Evolutionary conservation across 2,113 vertebrate species (phyloP).

Genomic region (Colaptes auratus): DNA sequence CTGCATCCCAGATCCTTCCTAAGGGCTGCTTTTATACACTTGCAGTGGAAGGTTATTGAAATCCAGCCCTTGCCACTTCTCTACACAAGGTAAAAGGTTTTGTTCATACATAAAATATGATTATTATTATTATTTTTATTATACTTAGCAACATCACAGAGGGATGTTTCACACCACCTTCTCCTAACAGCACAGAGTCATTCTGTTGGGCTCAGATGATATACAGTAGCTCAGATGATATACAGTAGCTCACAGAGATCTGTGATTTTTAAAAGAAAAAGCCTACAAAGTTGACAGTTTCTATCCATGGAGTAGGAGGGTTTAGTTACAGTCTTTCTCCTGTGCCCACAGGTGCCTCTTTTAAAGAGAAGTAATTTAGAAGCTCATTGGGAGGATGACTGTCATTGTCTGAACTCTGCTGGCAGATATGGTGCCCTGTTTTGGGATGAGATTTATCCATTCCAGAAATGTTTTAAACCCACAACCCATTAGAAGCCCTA

Average conservation of each 20-base stretch:
- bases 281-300: background rate
- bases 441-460: background rate
- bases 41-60: background rate
- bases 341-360: constrained; percentile 20
- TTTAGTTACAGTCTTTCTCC: background rate
- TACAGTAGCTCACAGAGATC: background rate
- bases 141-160: constrained; percentile 4
- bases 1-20: background rate
- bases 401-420: background rate
- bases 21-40: background rate
- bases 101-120: background rate
- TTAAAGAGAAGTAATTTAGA: background rate
- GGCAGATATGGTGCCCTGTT: background rate
- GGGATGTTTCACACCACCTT: background rate
- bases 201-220: background rate
- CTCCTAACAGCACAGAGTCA: background rate
- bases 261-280: constrained; percentile 28
- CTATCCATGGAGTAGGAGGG: background rate
- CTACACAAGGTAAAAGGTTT: background rate
- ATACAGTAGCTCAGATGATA: background rate
- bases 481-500: background rate
- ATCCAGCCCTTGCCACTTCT: background rate
- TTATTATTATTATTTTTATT: background rate
- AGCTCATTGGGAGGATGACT: constrained; percentile 1
- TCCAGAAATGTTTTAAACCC: background rate